Conservation (phyloP, 2,888 invertebrate species). For the Strigamia maritima region DNA sequence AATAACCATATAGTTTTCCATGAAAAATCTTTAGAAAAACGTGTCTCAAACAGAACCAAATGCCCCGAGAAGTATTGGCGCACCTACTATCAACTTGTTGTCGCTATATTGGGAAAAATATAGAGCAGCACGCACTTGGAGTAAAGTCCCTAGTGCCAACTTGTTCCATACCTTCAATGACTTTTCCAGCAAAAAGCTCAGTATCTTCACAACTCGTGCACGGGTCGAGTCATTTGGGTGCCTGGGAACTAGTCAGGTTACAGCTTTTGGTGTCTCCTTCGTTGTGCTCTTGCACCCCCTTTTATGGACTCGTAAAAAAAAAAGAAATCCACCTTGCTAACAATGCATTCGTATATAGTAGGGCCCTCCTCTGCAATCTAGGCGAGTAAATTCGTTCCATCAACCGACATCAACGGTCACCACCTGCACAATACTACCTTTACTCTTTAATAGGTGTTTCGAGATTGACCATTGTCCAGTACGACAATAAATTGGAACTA, state of each 20-base stretch:
- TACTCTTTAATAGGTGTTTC: background rate
- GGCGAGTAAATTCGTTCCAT: conserved; percentile 11
- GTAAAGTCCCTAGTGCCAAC: conserved; percentile 6
- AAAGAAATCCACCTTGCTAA: conserved; percentile 16
- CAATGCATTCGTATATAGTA: background rate
- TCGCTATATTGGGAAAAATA: conserved; percentile 14
- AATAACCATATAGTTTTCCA: background rate
- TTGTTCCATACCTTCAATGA: conserved; percentile 1
- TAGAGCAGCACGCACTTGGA: background rate
- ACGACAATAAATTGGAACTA: background rate
- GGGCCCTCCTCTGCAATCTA: background rate
- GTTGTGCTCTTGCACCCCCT: conserved; percentile 11
- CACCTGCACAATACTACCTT: background rate
- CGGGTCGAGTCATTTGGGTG: conserved; percentile 22
- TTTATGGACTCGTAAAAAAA: conserved; percentile 23
- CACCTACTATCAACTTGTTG: background rate
- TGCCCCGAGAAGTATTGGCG: conserved; percentile 16
- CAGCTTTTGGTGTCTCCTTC: conserved; percentile 16
- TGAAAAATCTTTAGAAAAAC: background rate
- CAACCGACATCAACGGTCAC: conserved; percentile 10
- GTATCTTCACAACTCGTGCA: conserved; percentile 15
- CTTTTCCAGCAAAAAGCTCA: conserved; percentile 16
- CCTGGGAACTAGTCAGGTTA: conserved; percentile 8
- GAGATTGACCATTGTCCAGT: background rate
- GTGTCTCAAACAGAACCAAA: conserved; percentile 1